Conservation (phyloP, 1,140 invertebrate genomes). For the Megalopta genalis region DNA sequence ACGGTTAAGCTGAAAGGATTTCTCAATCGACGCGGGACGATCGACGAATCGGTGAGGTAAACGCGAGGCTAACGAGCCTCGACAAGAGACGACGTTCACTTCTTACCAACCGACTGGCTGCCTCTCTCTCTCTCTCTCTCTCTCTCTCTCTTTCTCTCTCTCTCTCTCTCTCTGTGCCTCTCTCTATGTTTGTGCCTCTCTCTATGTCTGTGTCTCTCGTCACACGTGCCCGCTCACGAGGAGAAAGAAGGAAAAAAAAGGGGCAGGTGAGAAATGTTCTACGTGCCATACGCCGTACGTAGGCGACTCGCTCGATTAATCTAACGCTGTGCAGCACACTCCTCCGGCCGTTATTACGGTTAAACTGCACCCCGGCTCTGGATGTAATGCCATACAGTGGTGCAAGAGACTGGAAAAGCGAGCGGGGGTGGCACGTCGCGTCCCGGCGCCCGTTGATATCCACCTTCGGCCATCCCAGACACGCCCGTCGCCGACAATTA, state of each 20-base stretch:
- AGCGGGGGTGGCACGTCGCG: background rate
- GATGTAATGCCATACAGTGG: constrained; percentile 37
- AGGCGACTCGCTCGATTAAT: constrained; percentile 47
- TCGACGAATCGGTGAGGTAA: constrained; percentile 25
- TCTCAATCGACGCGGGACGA: constrained; percentile 12
- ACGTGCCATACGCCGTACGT: constrained; percentile 50
- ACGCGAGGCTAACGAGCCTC: constrained; percentile 17
- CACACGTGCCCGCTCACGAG: constrained; percentile 7
- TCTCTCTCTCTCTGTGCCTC: background rate
- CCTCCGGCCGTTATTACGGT: constrained; percentile 35
- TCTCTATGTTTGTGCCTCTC: background rate
- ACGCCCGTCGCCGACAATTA: background rate
- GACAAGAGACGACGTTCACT: constrained; percentile 13
- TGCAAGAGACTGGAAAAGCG: constrained; percentile 37
- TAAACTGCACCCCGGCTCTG: constrained; percentile 36
- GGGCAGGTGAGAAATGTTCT: constrained; percentile 35
- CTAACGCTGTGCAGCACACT: constrained; percentile 19
- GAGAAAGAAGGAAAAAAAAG: background rate
- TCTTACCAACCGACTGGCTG: background rate
- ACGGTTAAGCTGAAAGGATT: background rate
- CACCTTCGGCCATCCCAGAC: background rate
- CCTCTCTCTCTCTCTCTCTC: background rate
- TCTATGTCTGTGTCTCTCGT: background rate
- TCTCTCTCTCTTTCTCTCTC: background rate
- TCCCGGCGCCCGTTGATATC: background rate